Evolutionary conservation across 92 coral and sea anemone genomes (phyloP).

Genomic region (Hydrozoanthus gracilis): DNA sequence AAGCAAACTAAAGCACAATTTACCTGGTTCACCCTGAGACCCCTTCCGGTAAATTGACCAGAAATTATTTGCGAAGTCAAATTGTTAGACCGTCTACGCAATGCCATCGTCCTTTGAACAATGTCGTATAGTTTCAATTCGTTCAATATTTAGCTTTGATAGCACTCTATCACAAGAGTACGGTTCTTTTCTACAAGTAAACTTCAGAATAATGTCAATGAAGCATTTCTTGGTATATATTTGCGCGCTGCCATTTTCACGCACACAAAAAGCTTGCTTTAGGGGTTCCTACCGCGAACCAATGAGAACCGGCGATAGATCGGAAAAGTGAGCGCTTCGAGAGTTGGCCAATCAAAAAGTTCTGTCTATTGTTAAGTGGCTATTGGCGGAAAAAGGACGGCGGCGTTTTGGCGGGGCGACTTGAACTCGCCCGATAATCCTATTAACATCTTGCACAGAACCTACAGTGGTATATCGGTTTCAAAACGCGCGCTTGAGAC

Average conservation of each 20-base stretch:
- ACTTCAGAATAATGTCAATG: slow-evolving; percentile 26
- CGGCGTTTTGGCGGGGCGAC: slow-evolving; percentile 49
- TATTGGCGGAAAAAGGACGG: slow-evolving; percentile 56
- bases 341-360: slow-evolving; percentile 50
- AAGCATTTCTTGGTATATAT: slow-evolving; percentile 48
- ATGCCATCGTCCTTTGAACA: slow-evolving; percentile 61
- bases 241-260: slow-evolving; percentile 44
- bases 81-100: slow-evolving; percentile 51
- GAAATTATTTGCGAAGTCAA: slow-evolving; percentile 62
- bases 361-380: slow-evolving; percentile 53
- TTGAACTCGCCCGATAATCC: slow-evolving; percentile 7
- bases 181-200: not conserved
- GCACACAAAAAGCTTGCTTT: not conserved
- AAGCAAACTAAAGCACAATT: slow-evolving; percentile 37
- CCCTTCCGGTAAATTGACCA: slow-evolving; percentile 73
- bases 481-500: not conserved
- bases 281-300: slow-evolving; percentile 21
- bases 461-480: not conserved
- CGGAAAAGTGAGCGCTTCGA: slow-evolving; percentile 18
- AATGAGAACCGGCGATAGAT: slow-evolving; percentile 51
- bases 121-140: not conserved
- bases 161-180: not conserved
- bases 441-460: not conserved
- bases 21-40: slow-evolving; percentile 72
- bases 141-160: not conserved